phyloP scores from a whole-genome alignment of 1,140 invertebrate genomes.

The Lordiphosa clarofinis region DNA sequence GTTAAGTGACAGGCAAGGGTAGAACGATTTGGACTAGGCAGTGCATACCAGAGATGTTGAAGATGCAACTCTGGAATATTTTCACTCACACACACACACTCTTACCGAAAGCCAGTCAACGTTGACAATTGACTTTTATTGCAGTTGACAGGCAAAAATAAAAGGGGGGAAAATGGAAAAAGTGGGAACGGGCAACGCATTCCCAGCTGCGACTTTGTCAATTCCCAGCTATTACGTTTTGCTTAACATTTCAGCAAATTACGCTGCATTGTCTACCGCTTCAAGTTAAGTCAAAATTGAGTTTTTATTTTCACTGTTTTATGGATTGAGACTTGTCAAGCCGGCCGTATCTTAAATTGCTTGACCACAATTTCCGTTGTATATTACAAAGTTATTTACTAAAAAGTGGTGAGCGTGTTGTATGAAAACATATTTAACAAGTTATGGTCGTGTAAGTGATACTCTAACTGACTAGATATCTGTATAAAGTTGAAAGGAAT shows the following conservation, averaged over 20 bases:
- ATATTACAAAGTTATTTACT: too few relatives aligned
- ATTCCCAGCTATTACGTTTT: slow-evolving; percentile 69
- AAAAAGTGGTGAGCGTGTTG: too few relatives aligned
- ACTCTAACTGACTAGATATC: too few relatives aligned
- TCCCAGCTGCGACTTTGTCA: slow-evolving; percentile 51
- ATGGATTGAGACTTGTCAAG: slow-evolving; percentile 30
- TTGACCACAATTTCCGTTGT: too few relatives aligned
- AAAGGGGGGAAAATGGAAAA: slow-evolving; percentile 4
- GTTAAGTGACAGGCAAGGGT: slow-evolving; percentile 53
- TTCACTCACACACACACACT: slow-evolving; percentile 11
- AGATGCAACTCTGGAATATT: slow-evolving; percentile 30
- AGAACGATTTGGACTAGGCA: slow-evolving; percentile 14
- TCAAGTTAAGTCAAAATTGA: slow-evolving; percentile 14
- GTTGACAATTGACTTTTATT: slow-evolving; percentile 73
- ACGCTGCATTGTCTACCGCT: slow-evolving; percentile 57
- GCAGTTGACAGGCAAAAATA: slow-evolving; percentile 48
- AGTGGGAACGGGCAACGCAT: slow-evolving; percentile 3
- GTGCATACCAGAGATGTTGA: slow-evolving; percentile 33
- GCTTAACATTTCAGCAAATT: slow-evolving; percentile 68
- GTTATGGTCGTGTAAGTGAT: too few relatives aligned
- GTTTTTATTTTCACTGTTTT: slow-evolving; percentile 24
- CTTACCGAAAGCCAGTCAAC: slow-evolving; percentile 47
- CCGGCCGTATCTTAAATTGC: slow-evolving; percentile 29
- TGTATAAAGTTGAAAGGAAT: too few relatives aligned
- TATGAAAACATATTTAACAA: too few relatives aligned